Base-by-base conservation (phyloP, 2,113 vertebrate genomes). In the Neogale vison region DNA sequence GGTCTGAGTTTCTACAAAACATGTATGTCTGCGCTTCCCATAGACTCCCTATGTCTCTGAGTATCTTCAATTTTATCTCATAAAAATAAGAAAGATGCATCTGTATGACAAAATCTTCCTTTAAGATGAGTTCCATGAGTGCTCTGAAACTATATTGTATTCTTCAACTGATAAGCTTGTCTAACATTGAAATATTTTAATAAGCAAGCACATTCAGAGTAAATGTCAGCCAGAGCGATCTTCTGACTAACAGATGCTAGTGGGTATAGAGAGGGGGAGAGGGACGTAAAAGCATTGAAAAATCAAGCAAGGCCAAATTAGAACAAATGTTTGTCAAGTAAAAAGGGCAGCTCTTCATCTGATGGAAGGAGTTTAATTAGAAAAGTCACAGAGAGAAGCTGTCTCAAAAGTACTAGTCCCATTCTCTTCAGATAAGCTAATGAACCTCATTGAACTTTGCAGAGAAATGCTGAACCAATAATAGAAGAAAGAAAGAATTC, bases 321-420 rank as follows among this genome's bases (percentile, higher is more conserved):
- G 98, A 98, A 98, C 98, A 98, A 99, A 98, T 98, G 97, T 98
- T 99, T 99, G 97, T 98, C 98, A 98, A 98, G 97, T 97, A 98
- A 98, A 98, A 98, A 99, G 94, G 98, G 98, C 98, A 98, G 88
- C 52, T 98, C 97, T 98, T 98, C 98, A 69, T 98, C 97, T 98
- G 97, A 98, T 98, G 97, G 96, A 98, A 98, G 86, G 97, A 94
- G 98, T 98, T 98, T 99, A 99, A 99, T 99, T 98, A 98, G 98
- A 98, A 98, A 98, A 98, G 98, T 98, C 98, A 98, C 87, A 88
- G 95, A 98, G 97, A 97, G 90, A 98, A 98, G 96, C 97, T 98
- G 94, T 95, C 97, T 98, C 3, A 0, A 97, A 98, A 98, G 97
- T 89, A 96, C 97, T 8, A 84, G 97, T 96, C 97, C 93, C 95